These are phyloP conservation scores for Chelonia mydas DNA, from an alignment of 2,797 vertebrate genomes.

Conservation along the genomic window DNA sequence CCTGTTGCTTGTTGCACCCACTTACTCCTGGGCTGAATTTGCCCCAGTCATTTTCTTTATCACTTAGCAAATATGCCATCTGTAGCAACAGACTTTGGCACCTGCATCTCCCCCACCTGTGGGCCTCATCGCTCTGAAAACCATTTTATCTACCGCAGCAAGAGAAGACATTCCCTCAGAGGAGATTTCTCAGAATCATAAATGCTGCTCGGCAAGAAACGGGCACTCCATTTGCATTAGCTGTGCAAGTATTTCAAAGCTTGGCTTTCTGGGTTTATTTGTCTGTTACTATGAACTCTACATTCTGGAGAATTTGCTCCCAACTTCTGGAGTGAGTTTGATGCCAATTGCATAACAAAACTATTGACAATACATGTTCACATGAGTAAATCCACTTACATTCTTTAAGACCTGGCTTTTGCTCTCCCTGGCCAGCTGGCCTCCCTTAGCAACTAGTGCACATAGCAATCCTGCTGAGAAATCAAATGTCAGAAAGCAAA, in stretches of 20 bases:
- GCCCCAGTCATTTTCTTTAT: neutral
- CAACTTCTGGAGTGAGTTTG: constrained; percentile 31
- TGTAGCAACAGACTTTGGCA: constrained; percentile 66
- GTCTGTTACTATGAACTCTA: constrained; percentile 38
- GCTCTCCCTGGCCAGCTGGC: constrained; percentile 63
- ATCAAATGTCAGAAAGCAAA: constrained; percentile 57
- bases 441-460: constrained; percentile 21
- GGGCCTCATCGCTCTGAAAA: constrained; percentile 36
- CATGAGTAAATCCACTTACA: constrained; percentile 19
- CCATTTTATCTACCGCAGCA: constrained; percentile 40
- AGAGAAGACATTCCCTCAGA: neutral
- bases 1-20: constrained; percentile 30
- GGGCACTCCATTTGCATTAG: constrained; percentile 14
- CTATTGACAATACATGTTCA: neutral
- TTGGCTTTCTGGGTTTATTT: constrained; percentile 22
- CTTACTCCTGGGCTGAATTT: constrained; percentile 27
- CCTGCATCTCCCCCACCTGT: constrained; percentile 67
- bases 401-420: constrained; percentile 17
- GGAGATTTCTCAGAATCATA: constrained; percentile 59
- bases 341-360: constrained; percentile 42
- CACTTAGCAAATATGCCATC: constrained; percentile 4
- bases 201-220: constrained; percentile 48
- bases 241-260: neutral
- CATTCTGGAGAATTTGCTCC: constrained; percentile 32
- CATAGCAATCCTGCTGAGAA: constrained; percentile 55